These are phyloP conservation scores for Pipistrellus kuhlii DNA, from an alignment of 2,797 vertebrate species.

Conservation along the genomic window DNA sequence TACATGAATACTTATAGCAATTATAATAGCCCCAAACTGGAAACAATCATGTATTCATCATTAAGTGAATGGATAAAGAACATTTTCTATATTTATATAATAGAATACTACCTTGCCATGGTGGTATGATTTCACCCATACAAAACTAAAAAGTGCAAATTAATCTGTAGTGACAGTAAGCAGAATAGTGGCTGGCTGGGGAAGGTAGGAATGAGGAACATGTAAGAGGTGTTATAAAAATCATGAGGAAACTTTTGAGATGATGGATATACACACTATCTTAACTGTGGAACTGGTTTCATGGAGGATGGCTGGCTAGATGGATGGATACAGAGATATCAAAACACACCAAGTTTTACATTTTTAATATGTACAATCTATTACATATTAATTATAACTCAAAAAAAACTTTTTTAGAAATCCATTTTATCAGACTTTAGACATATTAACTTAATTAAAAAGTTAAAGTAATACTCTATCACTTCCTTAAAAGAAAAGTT, in stretches of 20 bases:
- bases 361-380: not conserved
- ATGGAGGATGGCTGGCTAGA: not conserved
- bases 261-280: not conserved
- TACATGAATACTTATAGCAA: not conserved
- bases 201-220: not conserved
- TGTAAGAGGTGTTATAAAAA: not conserved
- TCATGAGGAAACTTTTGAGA: not conserved
- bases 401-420: not conserved
- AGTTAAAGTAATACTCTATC: not conserved
- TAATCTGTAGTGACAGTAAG: not conserved
- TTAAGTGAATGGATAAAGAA: not conserved
- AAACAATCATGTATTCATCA: not conserved
- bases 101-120: not conserved
- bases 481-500: not conserved
- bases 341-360: not conserved
- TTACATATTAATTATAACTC: not conserved
- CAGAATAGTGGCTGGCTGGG: not conserved
- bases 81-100: not conserved
- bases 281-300: not conserved
- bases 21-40: not conserved
- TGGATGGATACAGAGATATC: not conserved
- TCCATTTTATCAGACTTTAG: not conserved
- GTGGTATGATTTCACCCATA: not conserved
- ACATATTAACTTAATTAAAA: not conserved
- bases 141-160: conserved; percentile 10